Evolutionary conservation across 2,797 vertebrate species (phyloP).

Genomic region (Spheniscus humboldti): DNA sequence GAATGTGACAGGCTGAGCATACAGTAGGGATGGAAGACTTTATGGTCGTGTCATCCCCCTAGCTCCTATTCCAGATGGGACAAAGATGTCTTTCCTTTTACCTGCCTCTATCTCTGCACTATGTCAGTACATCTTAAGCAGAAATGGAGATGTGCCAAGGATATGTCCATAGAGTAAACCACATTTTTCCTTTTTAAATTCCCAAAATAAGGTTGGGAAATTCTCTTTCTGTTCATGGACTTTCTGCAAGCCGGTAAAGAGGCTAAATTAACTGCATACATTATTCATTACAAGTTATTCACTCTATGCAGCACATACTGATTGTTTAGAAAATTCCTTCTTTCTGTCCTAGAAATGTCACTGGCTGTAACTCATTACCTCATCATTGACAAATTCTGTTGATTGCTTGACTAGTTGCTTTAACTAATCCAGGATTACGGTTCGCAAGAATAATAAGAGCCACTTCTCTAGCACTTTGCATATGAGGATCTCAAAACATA

Average conservation of each 20-base stretch:
- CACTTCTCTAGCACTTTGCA: not conserved
- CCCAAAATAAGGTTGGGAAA: not conserved
- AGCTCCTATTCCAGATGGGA: not conserved
- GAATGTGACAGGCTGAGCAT: rapidly evolving
- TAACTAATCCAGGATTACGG: constrained; percentile 40
- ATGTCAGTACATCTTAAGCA: not conserved
- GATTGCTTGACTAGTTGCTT: constrained; percentile 49
- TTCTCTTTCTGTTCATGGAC: constrained; percentile 35
- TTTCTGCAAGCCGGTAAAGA: constrained; percentile 51
- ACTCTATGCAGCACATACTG: constrained; percentile 39
- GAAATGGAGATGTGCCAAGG: not conserved
- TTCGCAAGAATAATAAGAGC: constrained; percentile 11
- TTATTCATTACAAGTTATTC: constrained; percentile 64
- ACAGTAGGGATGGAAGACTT: not conserved
- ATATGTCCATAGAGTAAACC: not conserved
- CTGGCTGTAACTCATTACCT: constrained; percentile 48
- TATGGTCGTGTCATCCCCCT: not conserved
- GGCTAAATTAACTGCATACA: constrained; percentile 57
- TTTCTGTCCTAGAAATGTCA: constrained; percentile 67
- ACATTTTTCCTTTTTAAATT: not conserved
- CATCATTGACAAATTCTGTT: constrained; percentile 47
- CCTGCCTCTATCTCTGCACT: not conserved
- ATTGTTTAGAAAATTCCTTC: constrained; percentile 62
- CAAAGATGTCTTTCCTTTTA: not conserved
- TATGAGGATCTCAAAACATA: not conserved